Base-by-base conservation (phyloP, 2,797 vertebrate species). In the Peromyscus attwateri region DNA sequence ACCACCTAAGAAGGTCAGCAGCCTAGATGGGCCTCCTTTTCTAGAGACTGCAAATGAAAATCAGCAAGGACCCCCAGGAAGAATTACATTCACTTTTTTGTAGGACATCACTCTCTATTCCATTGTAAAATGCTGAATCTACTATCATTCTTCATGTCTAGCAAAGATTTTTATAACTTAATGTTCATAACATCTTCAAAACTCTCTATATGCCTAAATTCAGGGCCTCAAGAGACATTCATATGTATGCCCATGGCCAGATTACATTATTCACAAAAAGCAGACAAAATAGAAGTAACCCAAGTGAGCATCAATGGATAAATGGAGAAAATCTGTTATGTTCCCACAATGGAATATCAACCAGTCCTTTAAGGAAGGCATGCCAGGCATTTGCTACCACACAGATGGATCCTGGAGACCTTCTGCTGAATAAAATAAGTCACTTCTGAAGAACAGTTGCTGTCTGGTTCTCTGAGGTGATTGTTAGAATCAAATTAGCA, bases 131-230 rank as follows among this genome's bases (percentile, higher is more conserved):
- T 71, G 71, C 23, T 84, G 43, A 71, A 27, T 79, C n/a, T n/a
- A 64, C 16, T 37, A 6, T 29, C 46, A 80, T 83, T 92, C 52
- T 96, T 49, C 43, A 71, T 57, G 52, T 37, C 89, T 66, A 76
- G 25, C 29, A 75, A 95, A 87, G 37, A 10, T 83, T 84, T 95
- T 96, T 85, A 88, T n/a, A 73, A 3, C 60, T 1, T 60, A 75
- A 79, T 0, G 6, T 90, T 85, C 19, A 66, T 80, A 66, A 68
- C 16, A 6, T 85, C 71, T 93, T 91, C 75, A 82, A 90, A 92
- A 82, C 60, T 64, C 13, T 60, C 68, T 64, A n/a, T 62, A 80
- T 16, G 6, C 64, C 71, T 68, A 1, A 94, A 94, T 89, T 75
- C 27, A 77, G 21, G 25, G 25, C 76, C 25, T 81, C 40, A 62